Base-by-base conservation (phyloP, 2,888 invertebrate genomes). In the Prenolepis imparis region DNA sequence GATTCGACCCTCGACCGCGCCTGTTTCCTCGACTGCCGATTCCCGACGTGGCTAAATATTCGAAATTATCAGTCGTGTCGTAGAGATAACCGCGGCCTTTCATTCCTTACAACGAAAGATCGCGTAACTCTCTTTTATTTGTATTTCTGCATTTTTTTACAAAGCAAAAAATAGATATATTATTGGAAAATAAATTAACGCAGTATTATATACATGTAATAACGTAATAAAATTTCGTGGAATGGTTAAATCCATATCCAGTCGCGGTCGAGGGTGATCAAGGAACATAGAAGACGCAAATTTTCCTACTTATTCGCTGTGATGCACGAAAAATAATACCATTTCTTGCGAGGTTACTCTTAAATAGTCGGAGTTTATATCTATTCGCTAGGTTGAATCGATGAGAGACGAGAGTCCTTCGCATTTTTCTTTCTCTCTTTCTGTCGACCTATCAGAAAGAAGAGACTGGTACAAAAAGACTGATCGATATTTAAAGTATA, bases 261-360 rank as follows among this genome's bases (percentile, higher is more conserved):
- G n/a, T n/a, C 28, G 70, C 72, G 59, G 18, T 80, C 78, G 72
- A 39, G 48, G 78, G 41, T 41, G 64, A 66, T 24, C 66, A 32
- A 5, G 36, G 72, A 80, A 21, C 44, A 36, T 24, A 61, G 32
- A 52, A 8, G 24, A 24, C 9, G 70, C 32, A 78, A 78, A 70
- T 70, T 70, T 24, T 80, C 36, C 36, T 59, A 68, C 24, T 67
- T 59, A 59, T 36, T 78, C 48, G 72, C 78, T 48, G 78, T 57
- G 70, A 78, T 88, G 74, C 18, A 28, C 24, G 24, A 72, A 78
- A 86, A 84, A 84, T 52, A 87, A 84, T 82, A 84, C 84, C 61
- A 67, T 84, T 67, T 82, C n/a, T 18, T 87, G 86, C 89, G 89
- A 87, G 87, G 86, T 89, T 75, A 83, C n/a, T 52, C 81, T 6